These are phyloP conservation scores for Otolemur crassicaudatus DNA, from an alignment of 2,797 vertebrate genomes.

Conservation along the genomic window DNA sequence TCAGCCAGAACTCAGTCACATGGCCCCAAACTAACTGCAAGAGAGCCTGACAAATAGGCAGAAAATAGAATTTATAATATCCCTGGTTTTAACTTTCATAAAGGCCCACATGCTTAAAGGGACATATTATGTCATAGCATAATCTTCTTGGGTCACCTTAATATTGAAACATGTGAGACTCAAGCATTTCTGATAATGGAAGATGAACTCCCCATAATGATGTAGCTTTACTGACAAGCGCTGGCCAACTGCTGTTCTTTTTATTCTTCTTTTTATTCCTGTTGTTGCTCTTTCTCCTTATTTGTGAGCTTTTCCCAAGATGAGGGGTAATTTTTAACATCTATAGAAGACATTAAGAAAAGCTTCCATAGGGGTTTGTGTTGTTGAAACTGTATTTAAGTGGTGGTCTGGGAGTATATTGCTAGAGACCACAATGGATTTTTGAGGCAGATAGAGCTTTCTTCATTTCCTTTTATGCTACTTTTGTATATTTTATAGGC, in stretches of 20 bases:
- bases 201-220: background rate
- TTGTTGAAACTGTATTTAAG: slow-evolving; percentile 11
- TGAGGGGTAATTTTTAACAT: background rate
- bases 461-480: background rate
- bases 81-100: background rate
- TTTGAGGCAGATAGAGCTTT: background rate
- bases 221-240: background rate
- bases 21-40: background rate
- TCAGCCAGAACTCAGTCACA: background rate
- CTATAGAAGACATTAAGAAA: background rate
- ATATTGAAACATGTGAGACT: background rate
- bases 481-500: background rate
- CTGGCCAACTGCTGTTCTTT: background rate
- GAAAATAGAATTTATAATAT: background rate
- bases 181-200: background rate
- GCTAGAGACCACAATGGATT: background rate
- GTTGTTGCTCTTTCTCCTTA: background rate
- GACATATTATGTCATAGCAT: background rate
- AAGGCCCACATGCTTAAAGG: background rate
- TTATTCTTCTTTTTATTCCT: background rate
- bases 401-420: background rate
- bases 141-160: background rate
- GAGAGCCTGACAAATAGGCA: background rate
- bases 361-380: background rate
- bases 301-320: background rate